Base-by-base conservation (phyloP, 2,797 vertebrate genomes). In the Taenioides sp. region DNA sequence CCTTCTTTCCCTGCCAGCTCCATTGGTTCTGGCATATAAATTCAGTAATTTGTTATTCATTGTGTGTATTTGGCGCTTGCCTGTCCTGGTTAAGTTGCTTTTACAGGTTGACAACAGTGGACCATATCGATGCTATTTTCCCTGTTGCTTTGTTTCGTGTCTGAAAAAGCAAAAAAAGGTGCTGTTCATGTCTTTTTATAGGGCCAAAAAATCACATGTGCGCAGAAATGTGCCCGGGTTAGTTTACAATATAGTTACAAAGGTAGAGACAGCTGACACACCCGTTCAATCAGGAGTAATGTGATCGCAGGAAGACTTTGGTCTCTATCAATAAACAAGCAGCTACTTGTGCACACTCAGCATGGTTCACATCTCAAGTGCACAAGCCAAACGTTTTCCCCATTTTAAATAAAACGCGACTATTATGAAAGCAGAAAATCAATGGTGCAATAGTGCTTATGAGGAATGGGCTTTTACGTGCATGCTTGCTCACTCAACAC, bases 351-450 rank as follows among this genome's bases (percentile, higher is more conserved):
- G 79, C 80, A n/a, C 14, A 79, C 66, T 85, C 84, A 90, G 80
- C 75, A 71, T 52, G 25, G 49, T 3, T 17, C 18, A 16, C 75
- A 79, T 47, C 59, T 69, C 37, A 68, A 22, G 4, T n/a, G 37
- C 62, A 68, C 11, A n/a, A 82, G 55, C 75, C 75, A 81, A 81
- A 79, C 66, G 72, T 62, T 28, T 62, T 73, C 84, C 64, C 62
- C 43, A n/a, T 76, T 81, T 80, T 69, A 78, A 81, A 79, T 76
- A 2, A 84, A 86, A 84, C 71, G 61, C 70, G 78, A 16, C 82
- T 65, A 37, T 80, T 77, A 69, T 54, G 27, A 28, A 76, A 69
- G 2, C 80, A 73, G 37, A 23, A 64, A 87, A 77, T 80, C 23
- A 9, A 83, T 83, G 43, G 14, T 47, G 28, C 66, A 76, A 77